A percentile compares a stretch with the other conserved stretches of the same genome.
phyloP scores from a whole-genome alignment of 2,113 vertebrate genomes.

The Syrmaticus mikado region DNA sequence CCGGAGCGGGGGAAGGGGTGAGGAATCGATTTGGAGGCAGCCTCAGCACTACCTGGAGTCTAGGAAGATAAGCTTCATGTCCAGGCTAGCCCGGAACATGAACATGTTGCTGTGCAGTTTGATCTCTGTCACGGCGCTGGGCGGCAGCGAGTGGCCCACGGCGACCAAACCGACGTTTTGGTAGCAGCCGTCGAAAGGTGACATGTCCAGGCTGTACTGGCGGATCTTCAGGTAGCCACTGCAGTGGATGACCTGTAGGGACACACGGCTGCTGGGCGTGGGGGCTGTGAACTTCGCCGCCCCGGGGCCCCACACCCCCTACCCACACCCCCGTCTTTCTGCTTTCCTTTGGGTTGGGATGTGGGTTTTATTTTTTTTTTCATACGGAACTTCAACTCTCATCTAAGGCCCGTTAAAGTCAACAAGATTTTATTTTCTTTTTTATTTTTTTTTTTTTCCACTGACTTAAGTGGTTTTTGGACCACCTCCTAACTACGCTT shows the following conservation, averaged over 20 bases:
- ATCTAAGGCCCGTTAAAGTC: neutral
- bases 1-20: neutral
- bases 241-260: slow-evolving; percentile 93
- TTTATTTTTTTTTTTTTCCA: neutral
- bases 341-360: accelerated
- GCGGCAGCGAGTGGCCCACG: slow-evolving; percentile 94
- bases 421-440: neutral
- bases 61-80: slow-evolving; percentile 98
- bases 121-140: slow-evolving; percentile 96
- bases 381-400: neutral
- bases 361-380: neutral
- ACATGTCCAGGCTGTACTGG: slow-evolving; percentile 98
- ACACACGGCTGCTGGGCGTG: neutral
- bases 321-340: neutral
- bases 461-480: slow-evolving; percentile 31
- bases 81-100: slow-evolving; percentile 97
- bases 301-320: neutral
- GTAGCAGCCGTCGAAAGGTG: slow-evolving; percentile 96
- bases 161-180: slow-evolving; percentile 98
- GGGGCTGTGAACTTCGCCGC: neutral
- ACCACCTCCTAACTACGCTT: slow-evolving; percentile 21
- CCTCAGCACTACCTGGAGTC: slow-evolving; percentile 88
- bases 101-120: slow-evolving; percentile 99
- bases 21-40: neutral
- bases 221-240: slow-evolving; percentile 98